phyloP scores from a whole-genome alignment of 2,113 vertebrate species.

The Marcusenius ussheri region DNA sequence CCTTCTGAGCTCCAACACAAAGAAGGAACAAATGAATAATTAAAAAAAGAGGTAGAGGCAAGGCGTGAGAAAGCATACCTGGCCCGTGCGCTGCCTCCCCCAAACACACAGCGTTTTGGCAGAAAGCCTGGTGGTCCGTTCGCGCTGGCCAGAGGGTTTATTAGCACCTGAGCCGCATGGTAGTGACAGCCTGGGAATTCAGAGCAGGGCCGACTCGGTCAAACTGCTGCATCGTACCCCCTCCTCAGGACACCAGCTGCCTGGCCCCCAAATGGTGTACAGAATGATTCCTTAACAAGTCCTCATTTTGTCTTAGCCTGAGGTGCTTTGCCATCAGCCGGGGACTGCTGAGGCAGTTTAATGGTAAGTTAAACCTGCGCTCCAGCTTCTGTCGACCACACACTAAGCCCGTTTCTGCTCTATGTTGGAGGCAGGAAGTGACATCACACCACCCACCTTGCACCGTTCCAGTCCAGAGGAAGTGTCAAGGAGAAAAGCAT shows the following conservation, averaged over 20 bases:
- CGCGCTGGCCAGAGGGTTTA: background rate
- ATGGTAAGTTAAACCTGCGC: background rate
- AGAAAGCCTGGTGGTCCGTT: background rate
- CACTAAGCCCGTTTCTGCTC: background rate
- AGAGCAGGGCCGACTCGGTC: background rate
- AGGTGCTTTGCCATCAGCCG: background rate
- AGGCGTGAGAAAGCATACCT: background rate
- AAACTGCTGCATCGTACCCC: background rate
- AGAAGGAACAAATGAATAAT: background rate
- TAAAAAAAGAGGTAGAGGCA: background rate
- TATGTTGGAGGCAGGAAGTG: slow-evolving; percentile 3
- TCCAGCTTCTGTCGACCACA: background rate
- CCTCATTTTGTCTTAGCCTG: background rate
- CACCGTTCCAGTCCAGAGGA: slow-evolving; percentile 7
- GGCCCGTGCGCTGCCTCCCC: background rate
- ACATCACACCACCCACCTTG: slow-evolving; percentile 6
- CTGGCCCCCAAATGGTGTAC: background rate
- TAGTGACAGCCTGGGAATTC: background rate
- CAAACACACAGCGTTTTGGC: background rate
- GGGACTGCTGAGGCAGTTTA: background rate
- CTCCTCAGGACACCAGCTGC: background rate
- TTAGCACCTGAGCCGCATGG: background rate
- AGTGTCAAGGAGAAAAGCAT: background rate
- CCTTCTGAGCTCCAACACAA: background rate
- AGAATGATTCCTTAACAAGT: background rate